Percentiles rank a stretch among this genome's conserved stretches.
Conservation (phyloP, 53 echinoderm and acorn worm species). For the Stichopus horrens region DNA sequence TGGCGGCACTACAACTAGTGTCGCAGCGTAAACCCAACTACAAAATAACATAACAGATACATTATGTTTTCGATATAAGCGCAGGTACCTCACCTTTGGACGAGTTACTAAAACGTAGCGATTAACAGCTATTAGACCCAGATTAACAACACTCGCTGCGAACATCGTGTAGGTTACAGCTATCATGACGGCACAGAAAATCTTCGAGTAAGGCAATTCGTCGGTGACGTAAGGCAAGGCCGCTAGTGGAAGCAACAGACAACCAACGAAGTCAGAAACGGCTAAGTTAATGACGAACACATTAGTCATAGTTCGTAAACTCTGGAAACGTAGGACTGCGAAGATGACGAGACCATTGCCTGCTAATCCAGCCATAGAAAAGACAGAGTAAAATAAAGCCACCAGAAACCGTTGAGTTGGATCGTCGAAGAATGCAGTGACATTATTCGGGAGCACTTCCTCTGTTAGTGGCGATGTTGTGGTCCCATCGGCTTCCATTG, state of each 20-base stretch:
- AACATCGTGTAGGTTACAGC: conserved; percentile 13
- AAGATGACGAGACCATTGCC: conserved; percentile 19
- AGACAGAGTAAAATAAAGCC: neutral
- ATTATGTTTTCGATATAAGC: neutral
- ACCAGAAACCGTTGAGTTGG: conserved; percentile 13
- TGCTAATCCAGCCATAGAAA: neutral
- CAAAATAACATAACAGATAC: neutral
- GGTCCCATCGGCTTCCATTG: too few species aligned
- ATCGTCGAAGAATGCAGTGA: neutral
- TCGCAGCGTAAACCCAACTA: neutral
- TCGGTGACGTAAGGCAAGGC: neutral
- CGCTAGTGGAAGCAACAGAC: neutral
- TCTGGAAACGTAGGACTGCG: neutral
- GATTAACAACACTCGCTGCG: conserved; percentile 6
- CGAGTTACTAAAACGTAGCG: conserved; percentile 2
- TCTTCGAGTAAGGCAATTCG: neutral
- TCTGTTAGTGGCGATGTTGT: too few species aligned
- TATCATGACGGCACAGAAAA: neutral
- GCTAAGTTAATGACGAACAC: conserved; percentile 20
- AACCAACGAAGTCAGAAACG: conserved; percentile 5
- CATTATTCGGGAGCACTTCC: too few species aligned
- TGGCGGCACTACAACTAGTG: neutral
- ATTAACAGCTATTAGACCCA: conserved; percentile 6
- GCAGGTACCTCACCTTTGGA: neutral
- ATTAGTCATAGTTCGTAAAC: conserved; percentile 18